These are phyloP conservation scores for Cromileptes altivelis DNA, from an alignment of 2,113 vertebrate species.

Conservation along the genomic window DNA sequence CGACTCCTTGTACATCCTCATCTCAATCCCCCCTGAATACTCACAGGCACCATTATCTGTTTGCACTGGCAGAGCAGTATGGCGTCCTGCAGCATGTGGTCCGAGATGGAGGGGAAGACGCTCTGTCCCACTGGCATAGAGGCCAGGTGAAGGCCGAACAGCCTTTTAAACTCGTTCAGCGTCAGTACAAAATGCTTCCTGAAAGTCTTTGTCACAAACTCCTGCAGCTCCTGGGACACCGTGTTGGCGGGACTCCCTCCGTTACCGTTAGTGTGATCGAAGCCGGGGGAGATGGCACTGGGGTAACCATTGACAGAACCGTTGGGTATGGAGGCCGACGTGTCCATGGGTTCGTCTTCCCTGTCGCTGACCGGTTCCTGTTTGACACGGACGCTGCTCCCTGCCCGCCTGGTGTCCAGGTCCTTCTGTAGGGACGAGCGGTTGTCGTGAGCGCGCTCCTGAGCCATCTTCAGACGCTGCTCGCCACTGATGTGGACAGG, in stretches of 20 bases:
- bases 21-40: constrained; percentile 72
- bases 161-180: constrained; percentile 95
- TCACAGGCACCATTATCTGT: constrained; percentile 99
- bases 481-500: constrained; percentile 88
- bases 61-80: constrained; percentile 92
- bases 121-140: constrained; percentile 91
- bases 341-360: constrained; percentile 92
- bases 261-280: constrained; percentile 86
- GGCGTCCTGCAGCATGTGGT: constrained; percentile 95
- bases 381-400: constrained; percentile 80
- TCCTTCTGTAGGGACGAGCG: constrained; percentile 88
- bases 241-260: constrained; percentile 57
- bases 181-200: constrained; percentile 95
- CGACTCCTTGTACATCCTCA: not conserved
- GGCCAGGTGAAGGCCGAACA: constrained; percentile 96
- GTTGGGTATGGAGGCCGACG: constrained; percentile 80
- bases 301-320: constrained; percentile 88
- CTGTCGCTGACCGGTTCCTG: constrained; percentile 84
- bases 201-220: constrained; percentile 92
- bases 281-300: constrained; percentile 36
- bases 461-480: constrained; percentile 89
- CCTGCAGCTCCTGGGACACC: constrained; percentile 88
- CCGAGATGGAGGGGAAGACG: constrained; percentile 91
- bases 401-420: constrained; percentile 78
- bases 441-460: constrained; percentile 87